Evolutionary conservation across 1,140 invertebrate species (phyloP).

Genomic region (Venturia canescens): DNA sequence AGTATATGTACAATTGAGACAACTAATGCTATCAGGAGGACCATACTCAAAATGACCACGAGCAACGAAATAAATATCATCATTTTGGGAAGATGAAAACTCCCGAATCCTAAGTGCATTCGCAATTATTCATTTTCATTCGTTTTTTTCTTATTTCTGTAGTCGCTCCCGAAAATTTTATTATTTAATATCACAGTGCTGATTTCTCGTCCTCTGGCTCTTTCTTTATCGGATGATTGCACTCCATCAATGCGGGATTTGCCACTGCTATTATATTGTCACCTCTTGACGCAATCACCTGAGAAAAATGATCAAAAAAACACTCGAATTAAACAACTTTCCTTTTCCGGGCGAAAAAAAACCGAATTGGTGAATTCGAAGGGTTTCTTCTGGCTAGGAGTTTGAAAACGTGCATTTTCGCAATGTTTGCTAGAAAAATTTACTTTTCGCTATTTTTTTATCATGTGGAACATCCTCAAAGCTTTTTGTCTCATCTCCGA

Average conservation of each 20-base stretch:
- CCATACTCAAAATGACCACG: slow-evolving; percentile 29
- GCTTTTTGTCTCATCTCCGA: no score
- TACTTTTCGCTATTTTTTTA: no score
- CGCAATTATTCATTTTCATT: neutral
- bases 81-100: neutral
- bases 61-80: neutral
- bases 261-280: slow-evolving; percentile 92
- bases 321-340: neutral
- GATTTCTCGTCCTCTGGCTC: slow-evolving; percentile 69
- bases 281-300: slow-evolving; percentile 89
- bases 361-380: no score
- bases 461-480: no score
- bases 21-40: slow-evolving; percentile 27
- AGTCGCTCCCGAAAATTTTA: slow-evolving; percentile 40
- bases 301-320: slow-evolving; percentile 56
- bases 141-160: neutral
- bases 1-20: slow-evolving; percentile 16
- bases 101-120: neutral
- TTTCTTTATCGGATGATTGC: slow-evolving; percentile 74
- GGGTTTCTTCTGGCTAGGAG: no score
- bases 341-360: no score
- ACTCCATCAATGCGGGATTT: slow-evolving; percentile 85
- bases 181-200: slow-evolving; percentile 66
- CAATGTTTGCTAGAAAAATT: no score
- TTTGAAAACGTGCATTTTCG: no score